A percentile compares a stretch with the other conserved stretches of the same genome.
Conservation (phyloP, 1,140 invertebrate genomes). For the Drosophila varians region DNA sequence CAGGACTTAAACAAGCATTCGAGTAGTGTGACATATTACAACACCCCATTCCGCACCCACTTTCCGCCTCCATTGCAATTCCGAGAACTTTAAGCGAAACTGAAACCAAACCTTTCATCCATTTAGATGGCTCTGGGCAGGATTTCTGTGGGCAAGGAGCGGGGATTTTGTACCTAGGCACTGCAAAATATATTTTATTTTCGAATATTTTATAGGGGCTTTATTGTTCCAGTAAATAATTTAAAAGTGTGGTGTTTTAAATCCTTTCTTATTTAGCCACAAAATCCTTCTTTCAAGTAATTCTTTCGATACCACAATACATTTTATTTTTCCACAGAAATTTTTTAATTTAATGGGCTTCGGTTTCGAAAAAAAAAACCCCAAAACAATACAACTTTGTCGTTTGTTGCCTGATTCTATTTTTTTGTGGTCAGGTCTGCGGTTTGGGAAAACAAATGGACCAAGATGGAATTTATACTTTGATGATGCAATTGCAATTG, state of each 20-base stretch:
- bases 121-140: slow-evolving; percentile 20
- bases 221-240: too few relatives aligned
- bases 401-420: slow-evolving; percentile 11
- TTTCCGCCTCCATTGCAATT: slow-evolving; percentile 6
- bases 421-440: slow-evolving; percentile 53
- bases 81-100: slow-evolving; percentile 39
- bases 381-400: slow-evolving; percentile 21
- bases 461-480: slow-evolving; percentile 22
- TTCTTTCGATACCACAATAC: slow-evolving; percentile 17
- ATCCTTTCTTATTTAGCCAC: background rate
- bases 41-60: slow-evolving; percentile 28
- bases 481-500: slow-evolving; percentile 47
- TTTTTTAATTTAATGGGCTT: slow-evolving; percentile 50
- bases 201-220: background rate
- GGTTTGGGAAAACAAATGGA: slow-evolving; percentile 7
- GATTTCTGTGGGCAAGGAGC: slow-evolving; percentile 3
- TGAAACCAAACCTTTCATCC: slow-evolving; percentile 27
- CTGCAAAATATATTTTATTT: slow-evolving; percentile 4
- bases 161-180: background rate
- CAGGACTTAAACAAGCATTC: slow-evolving; percentile 67
- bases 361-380: slow-evolving; percentile 23
- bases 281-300: slow-evolving; percentile 12
- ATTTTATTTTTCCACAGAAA: slow-evolving; percentile 39
- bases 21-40: slow-evolving; percentile 78
- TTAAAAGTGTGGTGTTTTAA: too few relatives aligned